Conservation (phyloP, 2,888 invertebrate genomes). For the Pogonocherus hispidulus region DNA sequence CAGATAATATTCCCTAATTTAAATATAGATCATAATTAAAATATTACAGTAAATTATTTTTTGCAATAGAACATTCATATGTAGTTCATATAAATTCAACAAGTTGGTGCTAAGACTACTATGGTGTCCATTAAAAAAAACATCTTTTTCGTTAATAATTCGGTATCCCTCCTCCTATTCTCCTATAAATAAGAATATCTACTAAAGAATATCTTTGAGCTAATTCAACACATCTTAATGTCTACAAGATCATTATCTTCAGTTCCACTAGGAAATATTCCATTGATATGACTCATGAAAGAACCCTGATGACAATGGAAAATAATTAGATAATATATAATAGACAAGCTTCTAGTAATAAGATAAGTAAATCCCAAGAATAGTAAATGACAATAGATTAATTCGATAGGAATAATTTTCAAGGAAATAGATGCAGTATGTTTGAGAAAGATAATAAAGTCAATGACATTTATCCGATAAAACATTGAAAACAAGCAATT, state of each 20-base stretch:
- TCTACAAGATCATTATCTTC: background rate
- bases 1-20: too few relatives aligned
- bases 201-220: background rate
- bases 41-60: too few relatives aligned
- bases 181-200: too few relatives aligned
- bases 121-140: too few relatives aligned
- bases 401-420: background rate
- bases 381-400: background rate
- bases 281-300: background rate
- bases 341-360: slow-evolving; percentile 3
- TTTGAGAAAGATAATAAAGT: background rate
- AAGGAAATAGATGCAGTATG: background rate
- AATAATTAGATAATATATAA: background rate
- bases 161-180: too few relatives aligned
- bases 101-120: too few relatives aligned
- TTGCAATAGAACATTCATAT: too few relatives aligned
- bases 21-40: too few relatives aligned
- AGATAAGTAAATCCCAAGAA: slow-evolving; percentile 1
- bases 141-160: too few relatives aligned
- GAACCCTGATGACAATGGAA: background rate
- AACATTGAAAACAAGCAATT: too few relatives aligned
- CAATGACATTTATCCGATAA: background rate
- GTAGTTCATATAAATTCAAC: too few relatives aligned
- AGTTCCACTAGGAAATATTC: background rate
- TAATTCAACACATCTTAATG: background rate